These are phyloP conservation scores for Nanorana parkeri DNA, from an alignment of 2,113 vertebrate species.

Conservation along the genomic window DNA sequence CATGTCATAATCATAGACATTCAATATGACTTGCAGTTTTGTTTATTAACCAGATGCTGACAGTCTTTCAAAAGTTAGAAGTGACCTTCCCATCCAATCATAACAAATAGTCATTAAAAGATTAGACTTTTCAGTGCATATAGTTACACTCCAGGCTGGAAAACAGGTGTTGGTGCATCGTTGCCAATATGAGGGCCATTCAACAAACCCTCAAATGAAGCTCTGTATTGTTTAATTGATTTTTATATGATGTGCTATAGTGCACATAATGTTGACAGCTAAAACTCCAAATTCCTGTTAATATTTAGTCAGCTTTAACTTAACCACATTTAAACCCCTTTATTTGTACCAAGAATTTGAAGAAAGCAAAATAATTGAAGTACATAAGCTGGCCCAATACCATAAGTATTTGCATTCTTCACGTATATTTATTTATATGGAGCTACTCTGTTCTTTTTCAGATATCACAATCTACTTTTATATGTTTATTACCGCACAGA, in stretches of 20 bases:
- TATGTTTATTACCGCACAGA: slow-evolving; percentile 43
- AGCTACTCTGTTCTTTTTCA: slow-evolving; percentile 41
- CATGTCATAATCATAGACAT: slow-evolving; percentile 42
- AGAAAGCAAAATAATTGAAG: slow-evolving; percentile 9
- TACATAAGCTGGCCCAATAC: background rate
- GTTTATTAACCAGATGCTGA: slow-evolving; percentile 53
- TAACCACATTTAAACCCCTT: background rate
- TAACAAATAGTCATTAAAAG: slow-evolving; percentile 52
- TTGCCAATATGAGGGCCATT: slow-evolving; percentile 36
- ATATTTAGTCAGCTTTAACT: slow-evolving; percentile 20
- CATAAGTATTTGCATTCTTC: slow-evolving; percentile 34
- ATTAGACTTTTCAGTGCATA: slow-evolving; percentile 44
- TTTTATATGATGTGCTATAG: slow-evolving; percentile 34
- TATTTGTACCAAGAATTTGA: background rate
- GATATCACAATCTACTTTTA: slow-evolving; percentile 49
- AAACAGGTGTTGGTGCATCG: slow-evolving; percentile 37
- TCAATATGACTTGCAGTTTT: slow-evolving; percentile 24
- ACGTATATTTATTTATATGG: slow-evolving; percentile 43
- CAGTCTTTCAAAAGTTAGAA: slow-evolving; percentile 43
- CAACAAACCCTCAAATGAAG: slow-evolving; percentile 4
- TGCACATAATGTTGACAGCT: slow-evolving; percentile 38
- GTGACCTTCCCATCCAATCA: slow-evolving; percentile 47
- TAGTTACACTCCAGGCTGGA: slow-evolving; percentile 23
- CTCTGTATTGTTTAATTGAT: slow-evolving; percentile 40
- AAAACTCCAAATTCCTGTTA: background rate